A percentile compares a stretch with the other conserved stretches of the same genome.
Conservation (phyloP, 2,888 invertebrate genomes). For the Kryphioiulus occultus region DNA sequence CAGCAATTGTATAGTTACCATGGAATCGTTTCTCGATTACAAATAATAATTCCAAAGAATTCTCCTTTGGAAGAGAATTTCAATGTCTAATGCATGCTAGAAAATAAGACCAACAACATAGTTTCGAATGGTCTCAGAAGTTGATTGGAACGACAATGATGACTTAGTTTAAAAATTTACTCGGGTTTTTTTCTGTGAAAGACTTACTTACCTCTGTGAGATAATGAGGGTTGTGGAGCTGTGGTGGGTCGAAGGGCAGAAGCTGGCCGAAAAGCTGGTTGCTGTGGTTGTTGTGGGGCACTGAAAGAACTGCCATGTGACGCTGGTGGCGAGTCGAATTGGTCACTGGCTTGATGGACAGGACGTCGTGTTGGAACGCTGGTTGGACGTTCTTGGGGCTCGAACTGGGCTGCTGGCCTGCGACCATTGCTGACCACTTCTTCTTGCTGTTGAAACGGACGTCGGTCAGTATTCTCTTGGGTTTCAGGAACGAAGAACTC, state of each 20-base stretch:
- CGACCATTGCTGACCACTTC: not conserved
- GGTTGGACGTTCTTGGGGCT: not conserved
- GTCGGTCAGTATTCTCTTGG: not conserved
- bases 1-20: no score
- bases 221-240: conserved; percentile 32
- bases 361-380: not conserved
- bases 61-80: no score
- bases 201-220: conserved; percentile 13
- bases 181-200: not conserved
- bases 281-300: not conserved
- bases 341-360: not conserved
- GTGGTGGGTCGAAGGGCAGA: not conserved
- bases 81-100: no score
- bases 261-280: conserved; percentile 2
- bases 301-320: not conserved
- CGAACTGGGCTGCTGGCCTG: not conserved
- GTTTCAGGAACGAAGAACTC: conserved; percentile 29
- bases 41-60: no score
- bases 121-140: no score
- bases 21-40: no score
- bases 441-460: conserved; percentile 36
- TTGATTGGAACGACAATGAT: no score
- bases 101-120: no score
- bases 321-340: not conserved
- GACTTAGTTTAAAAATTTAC: no score